Conservation (phyloP, 2,113 vertebrate genomes). For the Sitta europaea region DNA sequence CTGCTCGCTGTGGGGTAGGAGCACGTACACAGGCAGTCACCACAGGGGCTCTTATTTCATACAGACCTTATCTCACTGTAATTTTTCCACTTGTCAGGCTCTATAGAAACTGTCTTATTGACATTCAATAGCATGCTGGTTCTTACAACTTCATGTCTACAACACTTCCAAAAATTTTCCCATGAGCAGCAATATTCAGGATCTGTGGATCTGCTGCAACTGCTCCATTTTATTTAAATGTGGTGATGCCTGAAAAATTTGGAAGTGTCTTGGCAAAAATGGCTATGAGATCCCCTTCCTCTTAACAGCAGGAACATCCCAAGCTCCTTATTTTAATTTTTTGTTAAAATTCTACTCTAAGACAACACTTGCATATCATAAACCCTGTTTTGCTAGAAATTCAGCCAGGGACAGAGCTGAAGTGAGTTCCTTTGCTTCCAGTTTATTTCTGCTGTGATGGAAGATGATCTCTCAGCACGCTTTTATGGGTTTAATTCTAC, state of each 20-base stretch:
- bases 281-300: not conserved
- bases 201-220: not conserved
- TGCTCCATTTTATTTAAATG: not conserved
- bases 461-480: conserved; percentile 51
- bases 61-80: not conserved
- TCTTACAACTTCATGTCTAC: not conserved
- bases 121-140: not conserved
- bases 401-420: not conserved
- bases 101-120: not conserved
- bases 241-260: not conserved
- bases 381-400: not conserved
- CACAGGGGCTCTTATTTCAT: not conserved
- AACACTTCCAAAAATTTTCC: not conserved
- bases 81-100: not conserved
- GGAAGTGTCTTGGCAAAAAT: not conserved
- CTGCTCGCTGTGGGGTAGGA: not conserved
- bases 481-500: conserved; percentile 55
- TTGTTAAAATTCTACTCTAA: not conserved
- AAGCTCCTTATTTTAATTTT: not conserved
- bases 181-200: not conserved
- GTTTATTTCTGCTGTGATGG: conserved; percentile 17
- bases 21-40: not conserved
- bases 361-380: not conserved
- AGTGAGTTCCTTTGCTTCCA: conserved; percentile 5
- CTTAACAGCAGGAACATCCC: not conserved